Evolutionary conservation across 2,797 vertebrate genomes (phyloP), one percentile per base, ranked within the genome.

Genomic region (Tiaroga cobitis): DNA sequence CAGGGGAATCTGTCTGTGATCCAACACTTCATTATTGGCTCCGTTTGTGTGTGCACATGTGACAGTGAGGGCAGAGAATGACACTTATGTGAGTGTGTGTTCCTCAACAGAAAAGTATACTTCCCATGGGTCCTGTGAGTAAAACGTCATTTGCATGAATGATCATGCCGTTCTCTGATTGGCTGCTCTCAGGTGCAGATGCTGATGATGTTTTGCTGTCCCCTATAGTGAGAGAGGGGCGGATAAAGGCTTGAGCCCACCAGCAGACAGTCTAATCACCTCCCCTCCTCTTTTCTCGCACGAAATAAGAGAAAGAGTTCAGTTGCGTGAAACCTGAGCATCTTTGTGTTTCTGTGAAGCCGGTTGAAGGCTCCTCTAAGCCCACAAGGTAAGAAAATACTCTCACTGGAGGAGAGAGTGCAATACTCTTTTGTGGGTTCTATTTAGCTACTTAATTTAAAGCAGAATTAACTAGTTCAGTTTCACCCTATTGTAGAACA

Each of bases 301-400:
- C 88, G 84, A 90, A 92, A 89, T 84, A 91, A 88, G 73, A 77
- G 73, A 89, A 88, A 90, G 92, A 84, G 37, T 78, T 72, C 51
- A 49, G 63, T 78, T 6, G 67, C 4, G 67, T 86, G 85, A 82
- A 86, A 79, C 65, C 80, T 24, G 85, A 86, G 85, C 63, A 82
- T 73, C 80, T 61, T 39, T 75, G 63, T 68, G 79, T 56, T 76
- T 51, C 54, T 43, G 72, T 61, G 65, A 41, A 77, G 63, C 73
- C n/a, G 3, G 19, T 4, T 4, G 24, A 78, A 78, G 85, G 16
- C 69, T 85, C 75, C 49, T n/a, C 61, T 7, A 51, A 74, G 41
- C 39, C 70, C 75, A 32, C 69, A 73, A 88, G 81, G 87, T 88
- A 88, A 86, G 80, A 21, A 39, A 63, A 29, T 85, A 79, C 78